These are phyloP conservation scores for Saccostrea cuccullata DNA, from an alignment of 1,140 invertebrate genomes.

Conservation along the genomic window DNA sequence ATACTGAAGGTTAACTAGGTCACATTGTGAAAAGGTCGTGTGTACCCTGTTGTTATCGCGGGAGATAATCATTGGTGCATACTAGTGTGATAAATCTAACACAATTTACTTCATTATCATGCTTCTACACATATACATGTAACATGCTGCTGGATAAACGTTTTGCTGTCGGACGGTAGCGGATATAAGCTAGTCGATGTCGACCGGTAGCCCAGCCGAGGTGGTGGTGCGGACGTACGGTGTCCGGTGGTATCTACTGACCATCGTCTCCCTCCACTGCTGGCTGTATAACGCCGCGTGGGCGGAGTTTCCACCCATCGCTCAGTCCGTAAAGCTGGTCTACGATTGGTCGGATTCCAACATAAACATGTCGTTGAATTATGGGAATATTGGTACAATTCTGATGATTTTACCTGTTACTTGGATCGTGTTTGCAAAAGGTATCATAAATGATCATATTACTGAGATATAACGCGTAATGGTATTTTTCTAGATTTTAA, in stretches of 20 bases:
- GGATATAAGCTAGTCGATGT: background rate
- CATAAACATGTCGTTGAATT: constrained; percentile 79
- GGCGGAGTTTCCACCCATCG: constrained; percentile 80
- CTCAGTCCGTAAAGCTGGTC: constrained; percentile 75
- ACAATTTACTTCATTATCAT: too few relatives aligned
- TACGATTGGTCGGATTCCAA: constrained; percentile 77
- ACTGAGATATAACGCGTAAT: background rate
- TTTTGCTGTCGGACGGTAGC: too few relatives aligned
- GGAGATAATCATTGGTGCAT: too few relatives aligned
- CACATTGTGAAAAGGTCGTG: too few relatives aligned
- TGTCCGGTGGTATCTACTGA: constrained; percentile 56
- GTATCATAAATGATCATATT: constrained; percentile 6
- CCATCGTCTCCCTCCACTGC: constrained; percentile 47
- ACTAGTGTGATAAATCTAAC: too few relatives aligned
- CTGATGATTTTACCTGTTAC: constrained; percentile 77
- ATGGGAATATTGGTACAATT: constrained; percentile 79
- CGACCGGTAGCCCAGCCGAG: background rate
- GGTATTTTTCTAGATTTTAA: background rate
- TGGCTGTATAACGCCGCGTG: constrained; percentile 70
- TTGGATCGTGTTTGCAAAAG: constrained; percentile 72
- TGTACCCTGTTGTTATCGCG: too few relatives aligned
- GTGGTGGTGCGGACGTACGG: background rate
- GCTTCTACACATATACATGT: too few relatives aligned
- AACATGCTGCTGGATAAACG: too few relatives aligned
- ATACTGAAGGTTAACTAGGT: too few relatives aligned